A percentile compares a stretch with the other conserved stretches of the same genome.
Conservation (phyloP, 2,113 vertebrate species). For the Physeter macrocephalus region DNA sequence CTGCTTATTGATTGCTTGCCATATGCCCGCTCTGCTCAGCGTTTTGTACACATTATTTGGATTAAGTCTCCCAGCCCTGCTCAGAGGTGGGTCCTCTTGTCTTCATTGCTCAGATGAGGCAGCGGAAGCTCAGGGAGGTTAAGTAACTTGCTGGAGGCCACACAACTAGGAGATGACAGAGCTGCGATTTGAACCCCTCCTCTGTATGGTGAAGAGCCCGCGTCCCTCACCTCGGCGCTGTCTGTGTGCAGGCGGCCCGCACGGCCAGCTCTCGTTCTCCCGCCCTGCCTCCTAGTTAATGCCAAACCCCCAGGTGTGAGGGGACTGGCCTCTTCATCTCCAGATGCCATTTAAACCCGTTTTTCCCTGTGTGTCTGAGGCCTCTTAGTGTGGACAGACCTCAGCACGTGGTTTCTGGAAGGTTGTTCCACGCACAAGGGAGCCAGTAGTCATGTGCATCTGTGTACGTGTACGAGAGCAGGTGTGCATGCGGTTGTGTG, state of each 20-base stretch:
- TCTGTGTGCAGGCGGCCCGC: background rate
- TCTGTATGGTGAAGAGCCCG: background rate
- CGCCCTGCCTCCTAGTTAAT: background rate
- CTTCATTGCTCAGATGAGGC: background rate
- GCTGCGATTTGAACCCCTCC: background rate
- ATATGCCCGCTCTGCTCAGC: background rate
- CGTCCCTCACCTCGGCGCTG: background rate
- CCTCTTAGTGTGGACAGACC: background rate
- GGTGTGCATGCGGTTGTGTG: background rate
- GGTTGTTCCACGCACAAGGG: background rate
- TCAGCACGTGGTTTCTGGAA: background rate
- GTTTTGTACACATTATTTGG: background rate
- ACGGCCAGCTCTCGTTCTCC: accelerated
- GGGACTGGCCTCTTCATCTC: background rate
- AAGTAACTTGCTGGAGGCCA: background rate
- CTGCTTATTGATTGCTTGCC: background rate
- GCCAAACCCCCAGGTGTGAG: background rate
- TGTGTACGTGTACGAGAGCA: background rate
- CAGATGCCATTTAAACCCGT: background rate
- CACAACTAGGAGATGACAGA: background rate
- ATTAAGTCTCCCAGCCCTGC: background rate
- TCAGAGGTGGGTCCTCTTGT: background rate
- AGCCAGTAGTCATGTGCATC: background rate
- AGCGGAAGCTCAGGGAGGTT: background rate
- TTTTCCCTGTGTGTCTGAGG: background rate